A percentile compares a stretch with the other conserved stretches of the same genome.
phyloP scores from a whole-genome alignment of 2,888 invertebrate genomes.

The Cryptus armator region DNA sequence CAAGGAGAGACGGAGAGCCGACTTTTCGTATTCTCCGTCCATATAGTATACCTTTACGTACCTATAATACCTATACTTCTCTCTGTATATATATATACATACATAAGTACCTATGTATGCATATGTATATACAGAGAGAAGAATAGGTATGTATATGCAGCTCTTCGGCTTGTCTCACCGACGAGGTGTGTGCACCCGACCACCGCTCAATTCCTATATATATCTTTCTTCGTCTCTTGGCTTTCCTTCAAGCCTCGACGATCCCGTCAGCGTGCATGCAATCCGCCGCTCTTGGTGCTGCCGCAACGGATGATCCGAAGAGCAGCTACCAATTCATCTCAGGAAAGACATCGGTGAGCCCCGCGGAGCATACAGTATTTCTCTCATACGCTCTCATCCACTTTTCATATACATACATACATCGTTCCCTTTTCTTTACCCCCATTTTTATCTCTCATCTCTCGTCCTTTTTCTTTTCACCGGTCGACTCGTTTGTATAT shows the following conservation, averaged over 20 bases:
- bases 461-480: neutral
- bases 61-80: constrained; percentile 42
- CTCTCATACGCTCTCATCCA: neutral
- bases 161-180: constrained; percentile 60
- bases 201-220: constrained; percentile 50
- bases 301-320: constrained; percentile 67
- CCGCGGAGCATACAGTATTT: constrained; percentile 36
- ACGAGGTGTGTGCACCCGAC: constrained; percentile 50
- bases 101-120: constrained; percentile 16
- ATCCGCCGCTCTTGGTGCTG: constrained; percentile 66
- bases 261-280: constrained; percentile 78
- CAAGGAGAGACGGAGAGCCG: constrained; percentile 64
- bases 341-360: constrained; percentile 39
- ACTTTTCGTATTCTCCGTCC: constrained; percentile 58
- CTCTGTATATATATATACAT: constrained; percentile 13
- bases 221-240: constrained; percentile 48
- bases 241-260: constrained; percentile 76
- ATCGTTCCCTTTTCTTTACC: neutral
- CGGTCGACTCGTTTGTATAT: neutral
- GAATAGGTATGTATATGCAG: constrained; percentile 34
- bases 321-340: constrained; percentile 65
- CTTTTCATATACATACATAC: neutral
- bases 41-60: constrained; percentile 46
- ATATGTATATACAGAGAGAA: constrained; percentile 16
- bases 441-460: neutral